These are phyloP conservation scores for Sebastes itinus DNA, from an alignment of 2,797 vertebrate species.

Conservation along the genomic window DNA sequence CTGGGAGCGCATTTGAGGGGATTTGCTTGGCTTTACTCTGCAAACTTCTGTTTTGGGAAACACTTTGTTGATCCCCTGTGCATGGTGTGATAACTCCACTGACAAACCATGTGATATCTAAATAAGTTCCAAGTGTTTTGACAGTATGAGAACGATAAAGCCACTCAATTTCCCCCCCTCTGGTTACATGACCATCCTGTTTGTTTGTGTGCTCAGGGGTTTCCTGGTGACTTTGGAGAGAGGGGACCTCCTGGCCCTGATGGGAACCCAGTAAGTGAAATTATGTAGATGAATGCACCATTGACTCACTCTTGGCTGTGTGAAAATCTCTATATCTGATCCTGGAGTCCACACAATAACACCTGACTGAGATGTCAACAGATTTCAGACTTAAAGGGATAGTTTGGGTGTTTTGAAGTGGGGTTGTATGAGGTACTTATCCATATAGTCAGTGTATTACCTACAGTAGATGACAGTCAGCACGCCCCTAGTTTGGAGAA, in stretches of 20 bases:
- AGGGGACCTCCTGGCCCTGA: constrained; percentile 94
- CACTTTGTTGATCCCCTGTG: constrained; percentile 25
- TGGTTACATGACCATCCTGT: constrained; percentile 41
- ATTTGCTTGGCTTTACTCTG: constrained; percentile 51
- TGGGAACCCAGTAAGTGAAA: constrained; percentile 94
- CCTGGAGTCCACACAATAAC: neutral
- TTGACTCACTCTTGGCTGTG: neutral
- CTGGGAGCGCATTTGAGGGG: constrained; percentile 50
- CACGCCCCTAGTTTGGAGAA: too few species aligned
- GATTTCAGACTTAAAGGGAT: neutral
- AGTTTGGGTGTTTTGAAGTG: too few species aligned
- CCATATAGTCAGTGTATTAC: too few species aligned
- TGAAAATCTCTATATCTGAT: neutral
- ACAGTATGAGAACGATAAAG: constrained; percentile 12
- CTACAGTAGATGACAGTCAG: too few species aligned
- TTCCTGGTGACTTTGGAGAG: constrained; percentile 94
- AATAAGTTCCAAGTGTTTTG: constrained; percentile 2
- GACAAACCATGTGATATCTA: neutral
- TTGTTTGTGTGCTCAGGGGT: constrained; percentile 87
- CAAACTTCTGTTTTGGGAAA: constrained; percentile 56
- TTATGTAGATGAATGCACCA: neutral
- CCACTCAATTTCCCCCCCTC: neutral
- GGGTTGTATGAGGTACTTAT: too few species aligned
- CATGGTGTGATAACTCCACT: constrained; percentile 7
- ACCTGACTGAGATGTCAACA: neutral